These are phyloP conservation scores for Cranoglanis bouderius DNA, from an alignment of 2,113 vertebrate genomes.

Conservation along the genomic window DNA sequence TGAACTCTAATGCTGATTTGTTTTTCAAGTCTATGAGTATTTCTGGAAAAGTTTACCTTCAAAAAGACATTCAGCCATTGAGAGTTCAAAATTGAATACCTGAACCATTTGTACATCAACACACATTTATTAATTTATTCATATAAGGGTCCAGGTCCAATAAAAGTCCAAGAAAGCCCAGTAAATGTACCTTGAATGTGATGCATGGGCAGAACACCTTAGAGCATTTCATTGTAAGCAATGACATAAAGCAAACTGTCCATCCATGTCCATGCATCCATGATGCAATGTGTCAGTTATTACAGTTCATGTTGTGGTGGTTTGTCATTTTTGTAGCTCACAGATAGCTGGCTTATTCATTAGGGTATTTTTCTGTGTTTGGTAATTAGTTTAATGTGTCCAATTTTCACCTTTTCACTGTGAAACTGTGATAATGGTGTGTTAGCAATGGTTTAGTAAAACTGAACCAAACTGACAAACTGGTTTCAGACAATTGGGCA, in stretches of 20 bases:
- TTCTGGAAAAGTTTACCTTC: not conserved
- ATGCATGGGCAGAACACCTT: not conserved
- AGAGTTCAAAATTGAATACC: not conserved
- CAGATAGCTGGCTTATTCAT: not conserved
- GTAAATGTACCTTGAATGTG: not conserved
- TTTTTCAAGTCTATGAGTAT: not conserved
- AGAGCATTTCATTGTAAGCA: not conserved
- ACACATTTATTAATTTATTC: not conserved
- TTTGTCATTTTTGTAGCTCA: not conserved
- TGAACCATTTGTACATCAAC: not conserved
- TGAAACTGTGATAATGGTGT: not conserved
- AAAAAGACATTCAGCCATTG: not conserved
- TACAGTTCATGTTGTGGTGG: not conserved
- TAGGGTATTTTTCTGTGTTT: not conserved
- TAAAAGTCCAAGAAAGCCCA: not conserved
- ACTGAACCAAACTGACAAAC: not conserved
- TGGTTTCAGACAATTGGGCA: not conserved
- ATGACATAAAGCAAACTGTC: not conserved
- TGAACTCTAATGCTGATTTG: not conserved
- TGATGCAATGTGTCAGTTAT: not conserved
- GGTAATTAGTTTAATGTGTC: not conserved
- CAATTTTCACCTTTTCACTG: not conserved
- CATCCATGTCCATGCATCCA: not conserved
- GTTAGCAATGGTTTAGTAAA: not conserved
- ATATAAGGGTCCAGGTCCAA: not conserved